A percentile compares a stretch with the other conserved stretches of the same genome.
Evolutionary conservation across 1,140 invertebrate genomes (phyloP).

Genomic region (Lordiphosa mommai): DNA sequence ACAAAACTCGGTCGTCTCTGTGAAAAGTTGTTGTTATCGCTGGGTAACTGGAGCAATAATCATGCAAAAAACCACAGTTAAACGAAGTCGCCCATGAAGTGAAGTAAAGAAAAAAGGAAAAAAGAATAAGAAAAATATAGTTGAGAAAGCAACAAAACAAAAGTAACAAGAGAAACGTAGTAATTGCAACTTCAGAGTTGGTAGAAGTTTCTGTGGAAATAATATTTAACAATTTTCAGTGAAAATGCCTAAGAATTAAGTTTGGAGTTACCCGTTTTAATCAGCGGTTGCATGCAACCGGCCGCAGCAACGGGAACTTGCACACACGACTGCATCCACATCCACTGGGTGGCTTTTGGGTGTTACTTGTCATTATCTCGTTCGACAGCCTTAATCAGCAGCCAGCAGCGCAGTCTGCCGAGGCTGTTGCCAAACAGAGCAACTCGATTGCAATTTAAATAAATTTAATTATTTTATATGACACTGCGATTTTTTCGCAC

Average conservation of each 20-base stretch:
- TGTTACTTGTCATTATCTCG: constrained; percentile 56
- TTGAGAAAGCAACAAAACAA: constrained; percentile 19
- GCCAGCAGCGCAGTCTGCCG: neutral
- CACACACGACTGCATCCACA: constrained; percentile 42
- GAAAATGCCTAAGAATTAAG: constrained; percentile 68
- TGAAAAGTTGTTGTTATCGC: constrained; percentile 24
- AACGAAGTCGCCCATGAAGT: constrained; percentile 70
- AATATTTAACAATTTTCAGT: constrained; percentile 66
- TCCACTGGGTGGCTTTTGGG: constrained; percentile 48
- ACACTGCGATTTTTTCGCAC: constrained; percentile 15
- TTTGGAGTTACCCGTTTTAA: constrained; percentile 64
- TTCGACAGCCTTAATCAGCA: constrained; percentile 48
- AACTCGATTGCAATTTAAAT: neutral
- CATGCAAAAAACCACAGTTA: constrained; percentile 68
- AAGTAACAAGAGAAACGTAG: constrained; percentile 54
- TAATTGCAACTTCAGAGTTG: constrained; percentile 46
- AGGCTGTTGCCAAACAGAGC: neutral
- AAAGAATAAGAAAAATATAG: constrained; percentile 21
- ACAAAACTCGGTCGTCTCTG: constrained; percentile 27
- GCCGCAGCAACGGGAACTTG: constrained; percentile 41
- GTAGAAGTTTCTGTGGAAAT: constrained; percentile 62
- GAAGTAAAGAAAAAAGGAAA: constrained; percentile 23
- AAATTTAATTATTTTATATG: constrained; percentile 32
- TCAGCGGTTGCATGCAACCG: constrained; percentile 68
- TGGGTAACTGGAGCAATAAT: constrained; percentile 71